Base-by-base conservation (phyloP, 1,140 invertebrate species). In the Drosophila sp. region DNA sequence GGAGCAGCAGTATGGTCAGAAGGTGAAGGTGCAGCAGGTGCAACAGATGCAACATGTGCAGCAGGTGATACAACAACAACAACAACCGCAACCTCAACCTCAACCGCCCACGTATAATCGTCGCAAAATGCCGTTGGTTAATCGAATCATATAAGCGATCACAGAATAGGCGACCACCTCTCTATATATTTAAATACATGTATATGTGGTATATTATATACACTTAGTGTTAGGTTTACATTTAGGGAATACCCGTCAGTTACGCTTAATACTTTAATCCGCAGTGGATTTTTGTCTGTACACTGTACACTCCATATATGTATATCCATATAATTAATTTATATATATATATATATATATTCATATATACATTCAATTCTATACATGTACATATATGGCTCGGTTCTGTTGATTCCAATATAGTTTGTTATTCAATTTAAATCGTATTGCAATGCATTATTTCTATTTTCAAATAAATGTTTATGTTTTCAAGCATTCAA, bases 101-200 rank as follows among this genome's bases (percentile, higher is more conserved):
- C n/a, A n/a, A 32, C 72, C 58, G 27, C 57, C 78, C 56, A 89
- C 79, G 7, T 90, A 89, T 18, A 94, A 93, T 84, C 84, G 94
- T 58, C 92, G 94, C 59, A 94, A 94, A 87, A 94, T 93, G 61
- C 93, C 93, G 41, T 92, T 94, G 59, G 93, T 94, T 11, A 94
- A 94, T 78, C 80, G 94, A 76, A 93, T 94, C 46, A 93, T 93
- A 16, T 92, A 93, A 79, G 50, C 45, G 18, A 61, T 21, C 62
- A 14, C 7, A 53, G 16, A 9, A 29, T 29, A 29, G 16, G 2
- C 7, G 0, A 8, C 18, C 34, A 29, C 29, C 11, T 14, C 8
- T 64, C n/a, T 13, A 36, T 58, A n/a, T 29, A 56, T 36, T 45
- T 18, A 45, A 43, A 64, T 53, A 53, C 29, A 54, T 59, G 46